Evolutionary conservation across 2,797 vertebrate species (phyloP), one percentile per base, ranked within the genome.

Genomic region (Gymnoscopelus braueri): DNA sequence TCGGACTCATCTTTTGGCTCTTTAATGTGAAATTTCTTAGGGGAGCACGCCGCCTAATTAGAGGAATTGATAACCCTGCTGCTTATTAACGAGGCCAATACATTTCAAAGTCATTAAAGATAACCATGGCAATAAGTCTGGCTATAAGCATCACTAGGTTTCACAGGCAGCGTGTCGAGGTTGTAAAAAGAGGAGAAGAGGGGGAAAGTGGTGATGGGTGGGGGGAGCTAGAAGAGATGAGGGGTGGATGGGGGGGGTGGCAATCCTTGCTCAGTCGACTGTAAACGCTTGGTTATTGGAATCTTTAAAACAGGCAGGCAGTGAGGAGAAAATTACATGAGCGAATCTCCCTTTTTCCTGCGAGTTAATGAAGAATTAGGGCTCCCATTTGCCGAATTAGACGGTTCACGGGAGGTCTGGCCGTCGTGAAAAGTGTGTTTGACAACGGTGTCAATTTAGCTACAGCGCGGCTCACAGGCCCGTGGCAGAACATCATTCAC

Each of bases 81-180:
- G 94, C 94, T 96, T 96, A 94, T 96, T 97, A 98, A 97, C 95
- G 94, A 98, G 95, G 94, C 95, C 95, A 96, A 97, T 97, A 94
- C 95, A 97, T 97, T 97, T 96, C 94, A 95, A 97, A 96, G 96
- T 97, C 96, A 96, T 97, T 97, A 97, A 96, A 96, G 94, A 97
- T 96, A 97, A 97, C 95, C 93, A 95, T 93, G 92, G 96, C 95
- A 96, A 95, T 97, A 97, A 96, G 95, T 97, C 96, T 96, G 91
- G 89, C 94, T 96, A 94, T 95, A 96, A 97, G 95, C 95, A 85
- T 95, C 91, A 89, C 93, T 94, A 90, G 92, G 94, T 96, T 96
- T 95, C 94, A 95, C 93, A 94, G 95, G 90, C 91, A 79, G 85
- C 71, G 78, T 92, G 94, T 94, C 82, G 78, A 90, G 80, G 91